phyloP scores from a whole-genome alignment of 1,140 invertebrate genomes.

The Drosophila lacteicornis region DNA sequence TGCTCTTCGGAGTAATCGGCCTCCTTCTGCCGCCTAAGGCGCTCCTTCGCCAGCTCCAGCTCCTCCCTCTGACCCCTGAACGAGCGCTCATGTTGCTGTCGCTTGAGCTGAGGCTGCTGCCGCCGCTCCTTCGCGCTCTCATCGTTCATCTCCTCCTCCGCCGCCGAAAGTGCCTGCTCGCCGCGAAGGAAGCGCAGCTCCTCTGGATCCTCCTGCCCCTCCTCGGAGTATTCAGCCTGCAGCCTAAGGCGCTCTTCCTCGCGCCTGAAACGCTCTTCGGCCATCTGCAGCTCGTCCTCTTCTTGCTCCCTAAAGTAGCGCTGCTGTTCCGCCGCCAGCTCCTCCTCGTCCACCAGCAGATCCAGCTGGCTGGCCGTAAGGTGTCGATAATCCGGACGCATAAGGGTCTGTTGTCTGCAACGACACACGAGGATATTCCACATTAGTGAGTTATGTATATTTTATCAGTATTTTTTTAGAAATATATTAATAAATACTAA shows the following conservation, averaged over 20 bases:
- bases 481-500: too few relatives aligned
- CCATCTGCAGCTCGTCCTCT: neutral
- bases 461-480: too few relatives aligned
- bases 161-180: neutral
- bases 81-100: neutral
- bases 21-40: neutral
- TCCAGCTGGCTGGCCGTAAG: slow-evolving; percentile 14
- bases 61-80: neutral
- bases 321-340: neutral
- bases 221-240: neutral
- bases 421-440: neutral
- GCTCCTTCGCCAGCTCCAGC: neutral
- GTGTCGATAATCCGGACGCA: neutral
- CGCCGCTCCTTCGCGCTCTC: neutral
- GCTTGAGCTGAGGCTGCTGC: neutral
- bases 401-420: neutral
- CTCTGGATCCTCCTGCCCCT: neutral
- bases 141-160: neutral
- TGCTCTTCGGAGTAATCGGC: neutral
- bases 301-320: slow-evolving; percentile 2
- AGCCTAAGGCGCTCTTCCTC: slow-evolving; percentile 1
- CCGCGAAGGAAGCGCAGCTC: slow-evolving; percentile 2
- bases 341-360: slow-evolving; percentile 6
- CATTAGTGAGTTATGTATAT: too few relatives aligned
- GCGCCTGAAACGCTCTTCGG: neutral